Evolutionary conservation across 2,888 invertebrate genomes (phyloP), one percentile per base, ranked within the genome.

Genomic region (Drosophila anomalipes): DNA sequence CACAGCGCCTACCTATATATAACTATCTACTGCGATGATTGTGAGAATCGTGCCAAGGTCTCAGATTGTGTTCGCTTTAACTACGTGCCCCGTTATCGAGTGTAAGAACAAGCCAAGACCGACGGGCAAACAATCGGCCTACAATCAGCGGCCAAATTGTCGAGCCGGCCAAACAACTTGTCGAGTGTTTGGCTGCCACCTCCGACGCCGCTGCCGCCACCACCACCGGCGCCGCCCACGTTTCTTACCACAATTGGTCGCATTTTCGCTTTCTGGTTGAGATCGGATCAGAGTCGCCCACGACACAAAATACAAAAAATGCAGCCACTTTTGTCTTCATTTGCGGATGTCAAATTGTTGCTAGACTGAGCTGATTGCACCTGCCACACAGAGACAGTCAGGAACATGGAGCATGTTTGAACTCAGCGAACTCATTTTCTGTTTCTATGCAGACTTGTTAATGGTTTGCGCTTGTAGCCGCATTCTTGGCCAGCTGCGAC

Each of bases 41-140:
- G 78, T 70, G 81, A 86, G 86, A 86, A 86, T 88, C 88, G 88
- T 88, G 86, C 88, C 86, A 86, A 86, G 86, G 86, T 86, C 86
- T 86, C 79, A 72, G 79, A 86, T 87, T 86, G 77, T 79, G 61
- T 88, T 86, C 88, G 70, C 52, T 64, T 70, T 81, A 88, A 83
- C 83, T 88, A 86, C 86, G 85, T 86, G 85, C 86, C 76, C 83
- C 73, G 77, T 83, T 83, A 86, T 85, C 86, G 75, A 73, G 61
- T 59, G 59, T 47, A 69, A 79, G 65, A 69, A 71, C 71, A 33
- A 56, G 58, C 61, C 33, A 61, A 57, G 33, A 57, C 22, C 58
- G 53, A 54, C 69, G 70, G 66, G 54, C 44, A 56, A 72, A 81
- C 77, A 78, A 73, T 68, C 85, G 75, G 79, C 84, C 77, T 70